Percentiles rank a stretch among this genome's conserved stretches.
phyloP scores from a whole-genome alignment of 2,113 vertebrate genomes.

The Eleginops maclovinus region DNA sequence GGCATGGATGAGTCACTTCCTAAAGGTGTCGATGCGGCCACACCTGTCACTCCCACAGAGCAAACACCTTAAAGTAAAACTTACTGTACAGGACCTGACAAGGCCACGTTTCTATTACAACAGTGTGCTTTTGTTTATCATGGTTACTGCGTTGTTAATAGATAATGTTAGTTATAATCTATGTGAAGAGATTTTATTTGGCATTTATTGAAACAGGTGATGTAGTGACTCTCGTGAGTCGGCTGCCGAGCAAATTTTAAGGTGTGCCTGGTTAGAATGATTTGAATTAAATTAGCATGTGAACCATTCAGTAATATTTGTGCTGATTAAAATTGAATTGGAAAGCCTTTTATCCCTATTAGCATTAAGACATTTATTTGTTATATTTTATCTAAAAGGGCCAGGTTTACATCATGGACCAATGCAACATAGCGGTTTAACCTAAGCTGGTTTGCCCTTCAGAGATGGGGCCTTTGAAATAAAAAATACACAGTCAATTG shows the following conservation, averaged over 20 bases:
- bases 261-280: no score
- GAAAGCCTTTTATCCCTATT: neutral
- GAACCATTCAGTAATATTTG: neutral
- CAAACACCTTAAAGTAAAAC: constrained; percentile 37
- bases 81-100: constrained; percentile 38
- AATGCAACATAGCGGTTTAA: neutral
- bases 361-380: no score
- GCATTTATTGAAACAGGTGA: neutral
- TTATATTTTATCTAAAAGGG: no score
- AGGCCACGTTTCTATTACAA: constrained; percentile 53
- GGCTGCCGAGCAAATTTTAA: no score
- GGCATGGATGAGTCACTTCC: constrained; percentile 55
- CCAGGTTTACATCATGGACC: neutral
- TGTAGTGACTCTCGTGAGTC: no score
- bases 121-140: constrained; percentile 48
- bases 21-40: constrained; percentile 41
- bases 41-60: constrained; percentile 65
- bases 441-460: neutral
- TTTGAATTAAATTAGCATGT: no score
- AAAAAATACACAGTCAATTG: neutral
- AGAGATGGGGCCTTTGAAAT: neutral
- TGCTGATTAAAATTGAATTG: neutral
- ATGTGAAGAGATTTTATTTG: neutral
- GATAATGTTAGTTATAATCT: neutral
- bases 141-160: constrained; percentile 42